Conservation (phyloP, 2,888 invertebrate genomes). For the Nysson spinosus region DNA sequence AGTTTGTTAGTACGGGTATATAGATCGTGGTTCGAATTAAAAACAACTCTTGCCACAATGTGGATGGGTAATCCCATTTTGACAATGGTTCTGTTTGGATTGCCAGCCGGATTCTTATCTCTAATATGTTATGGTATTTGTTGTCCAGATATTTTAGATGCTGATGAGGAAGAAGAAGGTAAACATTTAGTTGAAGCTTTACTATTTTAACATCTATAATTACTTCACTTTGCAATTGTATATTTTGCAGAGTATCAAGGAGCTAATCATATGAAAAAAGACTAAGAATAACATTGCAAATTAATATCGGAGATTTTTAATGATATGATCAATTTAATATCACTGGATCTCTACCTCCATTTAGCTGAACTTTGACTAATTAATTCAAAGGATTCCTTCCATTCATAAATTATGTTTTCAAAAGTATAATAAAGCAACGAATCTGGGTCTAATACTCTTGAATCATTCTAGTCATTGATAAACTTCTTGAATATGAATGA, state of each 20-base stretch:
- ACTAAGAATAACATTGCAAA: constrained; percentile 60
- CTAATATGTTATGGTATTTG: constrained; percentile 97
- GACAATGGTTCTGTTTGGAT: constrained; percentile 94
- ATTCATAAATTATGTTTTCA: constrained; percentile 19
- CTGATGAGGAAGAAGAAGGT: constrained; percentile 87
- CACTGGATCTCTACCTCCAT: constrained; percentile 20
- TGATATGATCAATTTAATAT: constrained; percentile 33
- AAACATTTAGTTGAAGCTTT: constrained; percentile 26
- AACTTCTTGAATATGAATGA: constrained; percentile 25
- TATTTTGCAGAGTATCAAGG: constrained; percentile 57
- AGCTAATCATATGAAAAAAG: constrained; percentile 72
- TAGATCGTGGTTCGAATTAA: constrained; percentile 90
- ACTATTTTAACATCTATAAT: not conserved
- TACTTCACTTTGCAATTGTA: constrained; percentile 9
- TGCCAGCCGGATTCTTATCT: constrained; percentile 94
- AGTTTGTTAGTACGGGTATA: constrained; percentile 87
- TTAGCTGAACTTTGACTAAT: constrained; percentile 26
- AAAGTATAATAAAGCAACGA: constrained; percentile 4
- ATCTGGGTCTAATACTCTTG: constrained; percentile 14
- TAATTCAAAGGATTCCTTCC: constrained; percentile 21
- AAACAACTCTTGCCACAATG: constrained; percentile 88
- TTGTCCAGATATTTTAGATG: constrained; percentile 96
- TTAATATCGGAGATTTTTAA: constrained; percentile 12
- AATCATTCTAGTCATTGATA: constrained; percentile 10
- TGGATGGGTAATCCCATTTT: constrained; percentile 96